phyloP scores from a whole-genome alignment of 2,888 invertebrate genomes.

The Tachina lurida region DNA sequence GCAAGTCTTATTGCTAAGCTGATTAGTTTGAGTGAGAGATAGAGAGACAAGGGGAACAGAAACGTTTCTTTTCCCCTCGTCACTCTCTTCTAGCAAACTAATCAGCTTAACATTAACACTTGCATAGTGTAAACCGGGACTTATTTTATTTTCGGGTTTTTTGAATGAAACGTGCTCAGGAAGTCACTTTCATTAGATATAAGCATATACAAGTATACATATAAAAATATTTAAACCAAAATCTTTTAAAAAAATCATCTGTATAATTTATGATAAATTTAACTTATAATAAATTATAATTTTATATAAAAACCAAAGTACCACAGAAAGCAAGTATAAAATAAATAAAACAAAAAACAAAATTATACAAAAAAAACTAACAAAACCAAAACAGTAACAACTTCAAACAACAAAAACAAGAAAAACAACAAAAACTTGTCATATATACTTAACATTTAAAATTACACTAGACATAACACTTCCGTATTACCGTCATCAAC shows the following conservation, averaged over 20 bases:
- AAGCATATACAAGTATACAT: neutral
- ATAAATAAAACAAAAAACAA: neutral
- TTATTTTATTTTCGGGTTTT: no score
- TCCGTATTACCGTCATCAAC: constrained; percentile 66
- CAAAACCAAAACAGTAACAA: constrained; percentile 23
- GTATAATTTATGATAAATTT: constrained; percentile 65
- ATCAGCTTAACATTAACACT: no score
- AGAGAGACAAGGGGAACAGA: no score
- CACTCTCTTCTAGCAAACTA: no score
- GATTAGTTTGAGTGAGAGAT: no score
- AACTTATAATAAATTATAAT: constrained; percentile 63
- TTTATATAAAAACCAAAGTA: constrained; percentile 34
- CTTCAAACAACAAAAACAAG: constrained; percentile 11
- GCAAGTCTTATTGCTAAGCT: no score
- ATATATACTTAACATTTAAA: constrained; percentile 65
- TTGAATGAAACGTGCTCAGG: no score
- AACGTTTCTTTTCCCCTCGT: no score
- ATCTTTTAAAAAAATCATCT: constrained; percentile 41
- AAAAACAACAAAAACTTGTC: constrained; percentile 52
- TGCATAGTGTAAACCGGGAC: no score
- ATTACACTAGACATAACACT: constrained; percentile 65
- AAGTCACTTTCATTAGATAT: neutral
- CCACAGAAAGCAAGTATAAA: constrained; percentile 22
- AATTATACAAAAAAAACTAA: neutral
- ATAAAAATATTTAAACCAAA: neutral